phyloP scores from a whole-genome alignment of 2,888 invertebrate genomes.

The Allygus modestus region DNA sequence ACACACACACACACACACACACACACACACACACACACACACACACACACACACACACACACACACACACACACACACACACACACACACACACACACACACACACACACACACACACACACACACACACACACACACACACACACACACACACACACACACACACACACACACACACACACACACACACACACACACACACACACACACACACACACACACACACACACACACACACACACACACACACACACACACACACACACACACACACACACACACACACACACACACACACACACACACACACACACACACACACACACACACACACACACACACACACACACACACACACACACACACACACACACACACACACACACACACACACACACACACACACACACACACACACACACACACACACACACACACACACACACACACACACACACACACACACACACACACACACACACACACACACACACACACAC shows the following conservation, averaged over 20 bases:
- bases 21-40: conserved; percentile 38
- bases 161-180: conserved; percentile 40
- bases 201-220: conserved; percentile 40
- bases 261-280: conserved; percentile 40
- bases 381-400: conserved; percentile 38
- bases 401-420: conserved; percentile 44
- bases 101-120: conserved; percentile 40
- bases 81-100: conserved; percentile 40
- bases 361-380: conserved; percentile 42
- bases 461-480: conserved; percentile 52
- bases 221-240: conserved; percentile 40
- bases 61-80: conserved; percentile 40
- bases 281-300: conserved; percentile 40
- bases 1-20: conserved; percentile 58
- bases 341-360: conserved; percentile 40
- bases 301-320: conserved; percentile 40
- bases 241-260: conserved; percentile 40
- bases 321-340: conserved; percentile 40
- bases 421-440: conserved; percentile 51
- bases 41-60: conserved; percentile 40
- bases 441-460: conserved; percentile 52
- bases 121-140: conserved; percentile 40
- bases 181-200: conserved; percentile 37
- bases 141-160: conserved; percentile 40
- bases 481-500: conserved; percentile 52